These are phyloP conservation scores for Heliothis subflexa DNA, from an alignment of 1,140 invertebrate genomes.

Conservation along the genomic window DNA sequence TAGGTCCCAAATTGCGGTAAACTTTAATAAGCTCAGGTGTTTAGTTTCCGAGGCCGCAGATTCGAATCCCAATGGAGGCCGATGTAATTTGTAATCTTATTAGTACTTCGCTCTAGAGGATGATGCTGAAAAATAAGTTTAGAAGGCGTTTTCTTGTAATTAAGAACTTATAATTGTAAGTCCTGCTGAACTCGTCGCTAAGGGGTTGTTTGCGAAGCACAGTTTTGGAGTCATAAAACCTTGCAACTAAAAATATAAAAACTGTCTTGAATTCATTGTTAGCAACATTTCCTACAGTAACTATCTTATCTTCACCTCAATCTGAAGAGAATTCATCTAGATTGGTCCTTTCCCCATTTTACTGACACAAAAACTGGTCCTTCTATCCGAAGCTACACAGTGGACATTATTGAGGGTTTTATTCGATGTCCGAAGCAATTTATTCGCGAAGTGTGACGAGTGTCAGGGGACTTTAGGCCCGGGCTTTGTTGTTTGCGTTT, in stretches of 20 bases:
- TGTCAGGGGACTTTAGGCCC: neutral
- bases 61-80: slow-evolving; percentile 48
- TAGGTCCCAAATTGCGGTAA: slow-evolving; percentile 24
- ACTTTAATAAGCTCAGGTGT: slow-evolving; percentile 57
- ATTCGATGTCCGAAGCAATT: slow-evolving; percentile 11
- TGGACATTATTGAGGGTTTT: neutral
- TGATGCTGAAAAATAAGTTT: neutral
- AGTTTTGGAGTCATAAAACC: too few species aligned
- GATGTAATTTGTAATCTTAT: slow-evolving; percentile 54
- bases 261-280: too few species aligned
- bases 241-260: too few species aligned
- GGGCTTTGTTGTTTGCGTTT: slow-evolving; percentile 1
- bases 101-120: slow-evolving; percentile 28
- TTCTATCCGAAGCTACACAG: neutral
- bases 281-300: too few species aligned
- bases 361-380: neutral
- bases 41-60: slow-evolving; percentile 31
- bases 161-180: neutral
- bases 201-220: too few species aligned
- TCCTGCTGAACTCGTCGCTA: too few species aligned
- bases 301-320: too few species aligned
- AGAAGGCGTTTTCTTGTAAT: neutral
- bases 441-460: slow-evolving; percentile 15
- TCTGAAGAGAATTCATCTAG: too few species aligned
- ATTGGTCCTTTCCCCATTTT: too few species aligned